Evolutionary conservation across 2,797 vertebrate species (phyloP).

Genomic region (Hyperoplus lanceolatus): DNA sequence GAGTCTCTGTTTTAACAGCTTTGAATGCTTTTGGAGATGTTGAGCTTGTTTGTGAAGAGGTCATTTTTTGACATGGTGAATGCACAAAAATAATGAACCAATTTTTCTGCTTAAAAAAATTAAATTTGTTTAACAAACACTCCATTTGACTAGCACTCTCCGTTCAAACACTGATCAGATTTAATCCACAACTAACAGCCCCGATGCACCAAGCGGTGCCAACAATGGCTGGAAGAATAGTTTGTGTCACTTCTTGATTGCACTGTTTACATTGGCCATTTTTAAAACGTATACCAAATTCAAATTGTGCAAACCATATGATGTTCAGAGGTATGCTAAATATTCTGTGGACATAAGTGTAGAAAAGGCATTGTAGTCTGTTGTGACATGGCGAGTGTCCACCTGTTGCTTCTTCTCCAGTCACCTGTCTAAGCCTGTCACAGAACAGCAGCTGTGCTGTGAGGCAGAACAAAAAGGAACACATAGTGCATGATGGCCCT

Average conservation of each 20-base stretch:
- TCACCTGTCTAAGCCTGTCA: constrained; percentile 51
- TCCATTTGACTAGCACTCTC: constrained; percentile 22
- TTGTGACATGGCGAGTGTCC: constrained; percentile 49
- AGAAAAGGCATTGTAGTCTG: constrained; percentile 10
- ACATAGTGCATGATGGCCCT: constrained; percentile 31
- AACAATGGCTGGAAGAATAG: constrained; percentile 12
- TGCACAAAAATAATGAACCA: constrained; percentile 71
- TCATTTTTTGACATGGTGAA: constrained; percentile 51
- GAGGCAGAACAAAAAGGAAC: constrained; percentile 53
- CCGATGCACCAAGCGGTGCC: not conserved
- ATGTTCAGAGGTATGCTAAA: constrained; percentile 30
- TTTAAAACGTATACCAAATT: not conserved
- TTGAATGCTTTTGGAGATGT: constrained; percentile 28
- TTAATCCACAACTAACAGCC: constrained; percentile 41
- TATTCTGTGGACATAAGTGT: constrained; percentile 39
- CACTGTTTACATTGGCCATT: not conserved
- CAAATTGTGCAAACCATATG: too few species aligned
- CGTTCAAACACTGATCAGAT: constrained; percentile 32
- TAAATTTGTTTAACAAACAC: constrained; percentile 33
- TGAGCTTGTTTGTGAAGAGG: constrained; percentile 34
- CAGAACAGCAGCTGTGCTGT: constrained; percentile 56
- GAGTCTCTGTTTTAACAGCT: constrained; percentile 15
- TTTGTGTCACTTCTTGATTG: constrained; percentile 22
- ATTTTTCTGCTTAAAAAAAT: constrained; percentile 48
- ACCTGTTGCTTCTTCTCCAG: constrained; percentile 57